A percentile compares a stretch with the other conserved stretches of the same genome.
These are phyloP conservation scores for Hestina assimilis DNA, from an alignment of 1,140 invertebrate species.

Conservation along the genomic window DNA sequence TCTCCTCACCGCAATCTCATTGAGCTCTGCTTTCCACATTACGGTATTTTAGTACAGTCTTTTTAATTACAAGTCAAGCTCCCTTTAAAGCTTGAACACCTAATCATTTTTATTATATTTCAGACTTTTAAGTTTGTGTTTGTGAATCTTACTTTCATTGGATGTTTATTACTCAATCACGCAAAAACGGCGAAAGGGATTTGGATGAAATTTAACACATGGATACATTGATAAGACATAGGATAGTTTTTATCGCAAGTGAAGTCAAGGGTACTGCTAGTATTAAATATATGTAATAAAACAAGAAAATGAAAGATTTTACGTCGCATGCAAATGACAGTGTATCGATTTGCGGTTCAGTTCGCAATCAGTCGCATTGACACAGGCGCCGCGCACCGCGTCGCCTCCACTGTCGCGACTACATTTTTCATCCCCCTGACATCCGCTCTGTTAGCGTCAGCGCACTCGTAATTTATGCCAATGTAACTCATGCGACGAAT, in stretches of 20 bases:
- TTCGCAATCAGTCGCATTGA: constrained; percentile 45
- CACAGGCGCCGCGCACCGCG: constrained; percentile 28
- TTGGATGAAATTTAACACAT: neutral
- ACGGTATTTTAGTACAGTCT: constrained; percentile 15
- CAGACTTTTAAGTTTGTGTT: no score
- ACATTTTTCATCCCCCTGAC: constrained; percentile 53
- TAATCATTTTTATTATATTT: no score
- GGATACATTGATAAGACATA: no score
- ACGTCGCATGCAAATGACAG: constrained; percentile 22
- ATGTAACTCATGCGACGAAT: constrained; percentile 38
- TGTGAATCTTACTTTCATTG: no score
- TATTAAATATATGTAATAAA: no score
- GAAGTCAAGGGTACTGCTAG: no score
- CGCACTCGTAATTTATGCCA: constrained; percentile 46
- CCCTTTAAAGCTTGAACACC: no score
- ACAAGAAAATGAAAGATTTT: constrained; percentile 3
- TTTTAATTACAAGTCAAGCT: neutral
- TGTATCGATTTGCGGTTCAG: constrained; percentile 39
- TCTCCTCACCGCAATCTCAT: constrained; percentile 39
- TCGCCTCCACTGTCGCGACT: constrained; percentile 41
- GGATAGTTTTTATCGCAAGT: no score
- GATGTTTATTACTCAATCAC: neutral
- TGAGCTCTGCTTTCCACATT: constrained; percentile 32
- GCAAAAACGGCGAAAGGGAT: neutral
- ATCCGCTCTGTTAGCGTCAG: constrained; percentile 50